A percentile compares a stretch with the other conserved stretches of the same genome.
These are phyloP conservation scores for Geophilus truncorum DNA, from an alignment of 2,888 invertebrate species.

Conservation along the genomic window DNA sequence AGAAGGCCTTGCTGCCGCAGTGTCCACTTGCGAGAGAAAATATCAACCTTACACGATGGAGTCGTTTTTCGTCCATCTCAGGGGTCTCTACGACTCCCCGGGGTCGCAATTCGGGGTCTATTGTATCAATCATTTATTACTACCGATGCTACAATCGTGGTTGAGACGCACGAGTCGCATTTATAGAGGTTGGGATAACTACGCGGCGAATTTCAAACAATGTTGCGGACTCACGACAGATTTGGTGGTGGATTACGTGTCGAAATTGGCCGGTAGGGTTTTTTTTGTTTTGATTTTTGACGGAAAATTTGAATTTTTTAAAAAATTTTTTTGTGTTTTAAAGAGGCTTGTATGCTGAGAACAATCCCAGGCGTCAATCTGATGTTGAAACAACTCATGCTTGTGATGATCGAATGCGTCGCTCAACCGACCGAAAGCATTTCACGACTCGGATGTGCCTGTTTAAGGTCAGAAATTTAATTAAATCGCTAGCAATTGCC, in stretches of 20 bases:
- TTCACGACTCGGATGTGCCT: slow-evolving; percentile 85
- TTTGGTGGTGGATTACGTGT: slow-evolving; percentile 77
- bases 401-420: slow-evolving; percentile 83
- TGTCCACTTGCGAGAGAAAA: slow-evolving; percentile 64
- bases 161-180: slow-evolving; percentile 58
- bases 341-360: slow-evolving; percentile 29
- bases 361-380: slow-evolving; percentile 53
- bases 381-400: slow-evolving; percentile 75
- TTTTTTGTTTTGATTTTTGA: too few relatives aligned
- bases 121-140: slow-evolving; percentile 82
- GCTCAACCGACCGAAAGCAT: slow-evolving; percentile 85
- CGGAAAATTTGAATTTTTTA: slow-evolving; percentile 44
- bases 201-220: slow-evolving; percentile 88
- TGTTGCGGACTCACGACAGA: slow-evolving; percentile 90
- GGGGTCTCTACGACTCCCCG: slow-evolving; percentile 69
- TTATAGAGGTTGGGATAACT: slow-evolving; percentile 64
- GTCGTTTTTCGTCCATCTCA: slow-evolving; percentile 75
- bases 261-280: slow-evolving; percentile 67
- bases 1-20: slow-evolving; percentile 62
- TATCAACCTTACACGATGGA: slow-evolving; percentile 83
- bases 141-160: slow-evolving; percentile 93
- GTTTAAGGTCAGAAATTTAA: slow-evolving; percentile 58
- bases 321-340: slow-evolving; percentile 43
- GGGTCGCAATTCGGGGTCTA: slow-evolving; percentile 82
- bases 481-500: neutral